A percentile compares a stretch with the other conserved stretches of the same genome.
Conservation (phyloP, 2,888 invertebrate species). For the Campoplex nolae region DNA sequence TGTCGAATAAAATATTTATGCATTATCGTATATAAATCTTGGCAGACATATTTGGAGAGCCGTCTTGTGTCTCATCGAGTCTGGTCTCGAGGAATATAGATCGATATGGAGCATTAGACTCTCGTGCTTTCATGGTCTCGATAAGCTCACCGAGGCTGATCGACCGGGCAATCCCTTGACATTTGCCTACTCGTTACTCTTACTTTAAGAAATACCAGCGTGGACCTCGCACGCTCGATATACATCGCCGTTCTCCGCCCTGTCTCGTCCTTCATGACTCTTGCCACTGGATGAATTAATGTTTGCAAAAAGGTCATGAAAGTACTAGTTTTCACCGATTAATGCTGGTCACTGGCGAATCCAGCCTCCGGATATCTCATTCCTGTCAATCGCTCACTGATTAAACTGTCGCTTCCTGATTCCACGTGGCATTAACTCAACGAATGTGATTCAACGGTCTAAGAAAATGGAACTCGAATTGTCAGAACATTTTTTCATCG, state of each 20-base stretch:
- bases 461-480: not conserved
- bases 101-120: constrained; percentile 72
- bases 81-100: constrained; percentile 23
- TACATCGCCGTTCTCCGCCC: constrained; percentile 16
- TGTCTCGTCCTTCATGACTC: not conserved
- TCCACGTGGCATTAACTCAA: too few species aligned
- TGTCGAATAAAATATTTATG: constrained; percentile 10
- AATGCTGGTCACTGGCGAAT: too few species aligned
- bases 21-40: not conserved
- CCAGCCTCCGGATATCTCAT: not conserved
- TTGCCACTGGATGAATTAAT: constrained; percentile 2
- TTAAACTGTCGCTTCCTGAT: not conserved
- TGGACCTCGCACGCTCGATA: constrained; percentile 27
- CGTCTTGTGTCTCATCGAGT: constrained; percentile 37
- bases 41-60: not conserved
- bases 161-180: constrained; percentile 74
- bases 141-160: constrained; percentile 70
- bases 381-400: not conserved
- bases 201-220: constrained; percentile 60
- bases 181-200: constrained; percentile 72
- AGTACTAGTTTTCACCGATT: not conserved
- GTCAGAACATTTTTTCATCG: not conserved
- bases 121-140: constrained; percentile 79
- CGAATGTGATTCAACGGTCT: not conserved
- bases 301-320: not conserved